Evolutionary conservation across 2,888 invertebrate species (phyloP).

Genomic region (Caprella mutica): DNA sequence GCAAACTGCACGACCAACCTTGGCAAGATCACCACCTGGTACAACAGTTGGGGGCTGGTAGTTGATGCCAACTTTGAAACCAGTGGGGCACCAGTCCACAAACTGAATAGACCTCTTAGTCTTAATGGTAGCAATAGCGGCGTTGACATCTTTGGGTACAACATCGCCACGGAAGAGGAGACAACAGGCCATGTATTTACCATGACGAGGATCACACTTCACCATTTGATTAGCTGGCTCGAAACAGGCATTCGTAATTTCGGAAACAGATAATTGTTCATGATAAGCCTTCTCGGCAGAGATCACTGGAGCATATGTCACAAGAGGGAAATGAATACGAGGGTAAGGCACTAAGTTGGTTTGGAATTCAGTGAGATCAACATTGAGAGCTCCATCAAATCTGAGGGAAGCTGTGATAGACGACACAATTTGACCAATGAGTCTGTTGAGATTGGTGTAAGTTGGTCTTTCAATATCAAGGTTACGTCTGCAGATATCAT

Average conservation of each 20-base stretch:
- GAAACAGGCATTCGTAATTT: conserved; percentile 45
- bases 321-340: conserved; percentile 65
- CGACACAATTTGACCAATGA: conserved; percentile 44
- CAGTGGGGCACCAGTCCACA: conserved; percentile 89
- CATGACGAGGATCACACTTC: conserved; percentile 43
- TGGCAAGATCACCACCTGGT: conserved; percentile 60
- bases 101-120: conserved; percentile 67
- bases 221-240: conserved; percentile 45
- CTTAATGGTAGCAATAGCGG: conserved; percentile 66
- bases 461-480: conserved; percentile 66
- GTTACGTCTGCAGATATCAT: conserved; percentile 66
- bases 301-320: conserved; percentile 37
- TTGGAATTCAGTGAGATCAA: conserved; percentile 32
- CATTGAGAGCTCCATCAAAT: conserved; percentile 38
- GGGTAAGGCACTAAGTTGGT: conserved; percentile 50
- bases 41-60: conserved; percentile 61
- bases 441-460: conserved; percentile 54
- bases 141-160: conserved; percentile 45
- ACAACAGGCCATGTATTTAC: conserved; percentile 45
- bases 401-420: conserved; percentile 43
- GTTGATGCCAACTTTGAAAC: conserved; percentile 71
- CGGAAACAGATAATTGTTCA: conserved; percentile 39
- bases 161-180: conserved; percentile 46
- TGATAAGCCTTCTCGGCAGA: conserved; percentile 38
- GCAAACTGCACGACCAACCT: conserved; percentile 63